phyloP scores from a whole-genome alignment of 2,797 vertebrate genomes.

The Pygocentrus nattereri region DNA sequence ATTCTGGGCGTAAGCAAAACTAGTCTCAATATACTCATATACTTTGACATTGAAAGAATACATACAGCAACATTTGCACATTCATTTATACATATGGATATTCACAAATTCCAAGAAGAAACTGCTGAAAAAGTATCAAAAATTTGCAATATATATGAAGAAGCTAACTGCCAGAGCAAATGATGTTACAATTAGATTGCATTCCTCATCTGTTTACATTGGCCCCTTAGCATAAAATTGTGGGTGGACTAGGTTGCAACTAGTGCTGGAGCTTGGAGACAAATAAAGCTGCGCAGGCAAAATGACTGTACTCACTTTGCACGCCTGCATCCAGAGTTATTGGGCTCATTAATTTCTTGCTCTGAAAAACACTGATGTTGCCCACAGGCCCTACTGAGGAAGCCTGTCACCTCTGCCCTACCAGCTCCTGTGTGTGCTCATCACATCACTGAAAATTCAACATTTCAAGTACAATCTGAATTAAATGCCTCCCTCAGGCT shows the following conservation, averaged over 20 bases:
- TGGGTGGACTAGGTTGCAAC: not conserved
- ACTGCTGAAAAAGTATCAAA: not conserved
- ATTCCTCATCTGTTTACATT: not conserved
- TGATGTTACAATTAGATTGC: not conserved
- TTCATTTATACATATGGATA: not conserved
- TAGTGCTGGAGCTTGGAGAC: not conserved
- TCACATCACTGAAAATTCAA: not conserved
- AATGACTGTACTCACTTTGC: not conserved
- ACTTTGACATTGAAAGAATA: not conserved
- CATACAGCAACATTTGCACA: not conserved
- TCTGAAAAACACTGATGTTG: not conserved
- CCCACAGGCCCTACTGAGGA: not conserved
- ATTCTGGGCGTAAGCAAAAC: too few species aligned
- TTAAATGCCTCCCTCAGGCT: not conserved
- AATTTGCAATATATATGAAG: not conserved
- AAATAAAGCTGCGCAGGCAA: not conserved
- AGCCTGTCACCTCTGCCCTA: conserved; percentile 7
- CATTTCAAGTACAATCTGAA: not conserved
- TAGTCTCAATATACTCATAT: not conserved
- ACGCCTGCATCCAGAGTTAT: not conserved
- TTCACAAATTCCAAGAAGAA: not conserved
- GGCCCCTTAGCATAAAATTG: not conserved
- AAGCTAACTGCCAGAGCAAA: not conserved
- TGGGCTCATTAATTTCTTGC: conserved; percentile 11
- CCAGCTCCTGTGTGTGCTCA: not conserved